Evolutionary conservation across 2,888 invertebrate genomes (phyloP).

Genomic region (Hipparchia semele): DNA sequence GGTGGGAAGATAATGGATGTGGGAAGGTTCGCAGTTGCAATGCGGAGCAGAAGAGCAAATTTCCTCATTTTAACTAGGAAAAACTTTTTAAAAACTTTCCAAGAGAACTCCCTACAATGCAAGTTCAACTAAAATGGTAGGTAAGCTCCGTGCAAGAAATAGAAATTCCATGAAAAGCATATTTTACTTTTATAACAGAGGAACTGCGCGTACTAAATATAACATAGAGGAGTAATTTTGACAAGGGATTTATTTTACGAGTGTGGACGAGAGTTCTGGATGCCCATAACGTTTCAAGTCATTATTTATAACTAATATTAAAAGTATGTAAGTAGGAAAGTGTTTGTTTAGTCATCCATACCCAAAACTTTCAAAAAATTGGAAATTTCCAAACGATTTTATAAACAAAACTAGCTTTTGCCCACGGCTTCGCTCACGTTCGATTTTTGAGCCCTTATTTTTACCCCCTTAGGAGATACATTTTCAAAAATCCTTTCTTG

Average conservation of each 20-base stretch:
- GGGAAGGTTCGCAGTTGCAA: conserved; percentile 44
- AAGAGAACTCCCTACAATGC: conserved; percentile 26
- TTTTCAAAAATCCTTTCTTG: too few species aligned
- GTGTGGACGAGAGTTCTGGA: neutral
- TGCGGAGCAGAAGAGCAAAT: conserved; percentile 36
- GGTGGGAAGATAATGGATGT: conserved; percentile 46
- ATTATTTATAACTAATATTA: neutral
- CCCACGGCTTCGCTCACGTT: neutral
- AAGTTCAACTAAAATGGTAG: conserved; percentile 26
- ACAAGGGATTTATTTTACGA: neutral
- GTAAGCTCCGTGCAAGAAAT: conserved; percentile 12
- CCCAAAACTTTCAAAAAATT: neutral
- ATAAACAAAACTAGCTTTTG: neutral
- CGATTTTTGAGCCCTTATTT: too few species aligned
- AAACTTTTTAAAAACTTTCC: conserved; percentile 40
- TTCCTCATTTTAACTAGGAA: conserved; percentile 41
- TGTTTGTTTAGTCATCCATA: neutral
- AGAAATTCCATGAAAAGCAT: conserved; percentile 16
- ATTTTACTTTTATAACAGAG: conserved; percentile 5
- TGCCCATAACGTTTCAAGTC: neutral
- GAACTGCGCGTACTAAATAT: conserved; percentile 4
- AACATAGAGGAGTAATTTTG: neutral
- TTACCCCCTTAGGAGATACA: too few species aligned
- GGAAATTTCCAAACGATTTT: neutral
- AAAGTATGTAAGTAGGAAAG: neutral